Conservation (phyloP, 2,888 invertebrate species). For the Pemphredon lugubris region DNA sequence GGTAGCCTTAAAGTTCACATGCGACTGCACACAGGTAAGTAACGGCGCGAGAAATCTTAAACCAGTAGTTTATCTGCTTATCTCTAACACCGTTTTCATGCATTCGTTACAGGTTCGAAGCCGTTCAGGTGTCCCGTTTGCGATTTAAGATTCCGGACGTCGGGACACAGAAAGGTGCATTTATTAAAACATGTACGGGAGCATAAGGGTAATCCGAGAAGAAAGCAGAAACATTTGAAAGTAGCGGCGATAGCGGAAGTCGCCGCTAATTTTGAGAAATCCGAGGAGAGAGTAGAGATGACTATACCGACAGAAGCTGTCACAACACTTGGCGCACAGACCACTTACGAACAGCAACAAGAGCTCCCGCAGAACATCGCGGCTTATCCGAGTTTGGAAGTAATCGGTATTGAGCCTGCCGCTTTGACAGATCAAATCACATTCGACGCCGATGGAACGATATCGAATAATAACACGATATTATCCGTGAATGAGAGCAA, state of each 20-base stretch:
- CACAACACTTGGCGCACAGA: constrained; percentile 2
- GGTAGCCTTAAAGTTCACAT: constrained; percentile 87
- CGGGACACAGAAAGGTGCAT: constrained; percentile 86
- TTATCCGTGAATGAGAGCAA: constrained; percentile 73
- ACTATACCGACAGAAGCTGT: neutral
- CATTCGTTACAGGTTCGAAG: constrained; percentile 81
- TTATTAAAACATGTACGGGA: constrained; percentile 82
- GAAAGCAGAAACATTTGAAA: constrained; percentile 64
- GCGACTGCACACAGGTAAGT: constrained; percentile 84
- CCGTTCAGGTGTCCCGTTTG: constrained; percentile 85
- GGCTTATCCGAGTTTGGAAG: constrained; percentile 57
- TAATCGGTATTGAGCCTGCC: constrained; percentile 51
- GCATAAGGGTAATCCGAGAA: constrained; percentile 58
- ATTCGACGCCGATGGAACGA: constrained; percentile 45
- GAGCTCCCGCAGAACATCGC: constrained; percentile 20
- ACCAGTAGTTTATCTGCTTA: no score
- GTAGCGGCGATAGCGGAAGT: constrained; percentile 65
- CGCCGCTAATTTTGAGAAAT: constrained; percentile 54
- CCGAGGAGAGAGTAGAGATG: neutral
- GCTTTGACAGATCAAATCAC: constrained; percentile 69
- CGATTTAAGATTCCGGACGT: constrained; percentile 85
- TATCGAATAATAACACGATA: constrained; percentile 79
- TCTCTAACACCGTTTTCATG: no score
- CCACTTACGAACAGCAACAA: constrained; percentile 9
- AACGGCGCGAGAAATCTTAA: no score